These are phyloP conservation scores for Leucania comma DNA, from an alignment of 2,888 invertebrate species.

Conservation along the genomic window DNA sequence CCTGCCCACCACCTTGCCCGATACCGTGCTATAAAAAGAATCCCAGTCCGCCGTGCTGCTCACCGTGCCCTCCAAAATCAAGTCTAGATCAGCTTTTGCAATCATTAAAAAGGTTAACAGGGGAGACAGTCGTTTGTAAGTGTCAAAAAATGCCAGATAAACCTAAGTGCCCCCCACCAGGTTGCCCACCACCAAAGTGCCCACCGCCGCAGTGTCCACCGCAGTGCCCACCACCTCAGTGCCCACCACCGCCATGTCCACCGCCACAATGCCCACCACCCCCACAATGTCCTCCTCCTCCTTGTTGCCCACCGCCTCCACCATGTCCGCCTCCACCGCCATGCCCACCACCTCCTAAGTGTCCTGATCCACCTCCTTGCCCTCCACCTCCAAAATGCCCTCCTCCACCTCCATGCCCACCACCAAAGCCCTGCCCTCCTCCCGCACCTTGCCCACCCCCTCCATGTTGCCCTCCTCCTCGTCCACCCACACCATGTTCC, in stretches of 20 bases:
- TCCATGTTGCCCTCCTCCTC: not conserved
- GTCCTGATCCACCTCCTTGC: not conserved
- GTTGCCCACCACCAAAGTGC: not conserved
- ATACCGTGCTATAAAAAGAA: not conserved
- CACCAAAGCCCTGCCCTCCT: not conserved
- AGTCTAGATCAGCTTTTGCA: not conserved
- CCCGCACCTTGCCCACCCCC: not conserved
- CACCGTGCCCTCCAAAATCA: not conserved
- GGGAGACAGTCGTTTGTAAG: not conserved
- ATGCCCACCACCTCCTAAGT: not conserved
- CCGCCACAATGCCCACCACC: not conserved
- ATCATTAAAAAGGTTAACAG: not conserved
- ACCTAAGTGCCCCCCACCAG: not conserved
- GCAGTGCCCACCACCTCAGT: not conserved
- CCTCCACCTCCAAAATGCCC: not conserved
- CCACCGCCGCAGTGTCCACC: not conserved
- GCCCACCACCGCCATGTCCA: not conserved
- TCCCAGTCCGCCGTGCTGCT: not conserved
- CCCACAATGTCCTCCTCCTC: not conserved
- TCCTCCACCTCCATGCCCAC: not conserved
- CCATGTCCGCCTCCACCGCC: not conserved
- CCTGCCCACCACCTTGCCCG: not conserved
- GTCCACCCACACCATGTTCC: not conserved
- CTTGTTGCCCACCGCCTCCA: not conserved
- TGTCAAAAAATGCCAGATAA: not conserved